Evolutionary conservation across 2,113 vertebrate genomes (phyloP), one percentile per base, ranked within the genome.

Genomic region (Motacilla alba): DNA sequence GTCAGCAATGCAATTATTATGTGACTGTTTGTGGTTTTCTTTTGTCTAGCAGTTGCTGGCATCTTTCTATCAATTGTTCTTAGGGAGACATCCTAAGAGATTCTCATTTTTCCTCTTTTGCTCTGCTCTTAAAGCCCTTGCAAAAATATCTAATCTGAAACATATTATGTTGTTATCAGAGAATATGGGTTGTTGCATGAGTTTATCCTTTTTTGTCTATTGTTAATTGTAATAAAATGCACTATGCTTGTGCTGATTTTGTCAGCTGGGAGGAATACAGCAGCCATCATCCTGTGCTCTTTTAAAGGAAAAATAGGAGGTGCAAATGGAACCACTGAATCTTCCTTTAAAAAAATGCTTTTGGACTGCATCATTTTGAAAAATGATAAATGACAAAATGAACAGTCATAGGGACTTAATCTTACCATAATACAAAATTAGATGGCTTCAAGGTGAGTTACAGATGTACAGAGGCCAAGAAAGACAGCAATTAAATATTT

Each of bases 401-500:
- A 85, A 50, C 28, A 46, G 43, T 81, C 58, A 35, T 41, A 66
- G 53, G 16, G 55, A 73, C 31, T 83, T 89, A 52, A 47, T 90
- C 37, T 91, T 94, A 53, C 41, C n/a, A 19, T 56, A 55, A 46
- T 49, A 80, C 22, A 74, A 93, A 93, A 93, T 22, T 50, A 83
- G 18, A 16, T 83, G 20, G 46, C 60, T 77, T 91, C 96, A 97
- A 97, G 93, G 95, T 97, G 96, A 97, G 94, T 97, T 98, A 97
- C 82, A 93, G 95, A 96, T 56, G 31, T 86, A 91, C 92, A 94
- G 92, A 88, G 97, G 96, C 94, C 97, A 98, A 97, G 95, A 97
- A 98, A 98, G 97, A 97, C 78, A 93, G 79, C 73, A 93, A 89
- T 97, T 98, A 98, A 98, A 98, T 98, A 98, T 98, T 98, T 98